A percentile compares a stretch with the other conserved stretches of the same genome.
Conservation (phyloP, 2,888 invertebrate species). For the Drosophila demipolita region DNA sequence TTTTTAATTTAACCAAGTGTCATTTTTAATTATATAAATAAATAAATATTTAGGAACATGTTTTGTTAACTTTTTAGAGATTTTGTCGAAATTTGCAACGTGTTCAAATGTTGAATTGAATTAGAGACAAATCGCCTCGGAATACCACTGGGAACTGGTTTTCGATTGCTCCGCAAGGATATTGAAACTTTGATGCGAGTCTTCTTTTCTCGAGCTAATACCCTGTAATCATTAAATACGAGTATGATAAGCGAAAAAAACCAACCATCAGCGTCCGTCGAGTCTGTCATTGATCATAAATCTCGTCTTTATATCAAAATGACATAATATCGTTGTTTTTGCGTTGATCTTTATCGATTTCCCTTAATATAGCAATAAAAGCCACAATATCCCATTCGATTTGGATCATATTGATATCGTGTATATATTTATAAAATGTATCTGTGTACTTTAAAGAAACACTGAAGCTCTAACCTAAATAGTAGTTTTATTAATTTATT, state of each 20-base stretch:
- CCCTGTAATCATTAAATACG: not conserved
- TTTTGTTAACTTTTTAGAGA: constrained; percentile 14
- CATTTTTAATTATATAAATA: not conserved
- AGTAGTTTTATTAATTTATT: not conserved
- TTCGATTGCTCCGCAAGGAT: constrained; percentile 48
- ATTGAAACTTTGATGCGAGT: constrained; percentile 42
- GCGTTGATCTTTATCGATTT: not conserved
- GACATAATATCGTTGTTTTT: not conserved
- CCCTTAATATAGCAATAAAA: not conserved
- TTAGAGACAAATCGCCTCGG: constrained; percentile 24
- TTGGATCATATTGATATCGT: not conserved
- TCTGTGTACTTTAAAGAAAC: not conserved
- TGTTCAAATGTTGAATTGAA: constrained; percentile 16
- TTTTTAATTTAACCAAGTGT: not conserved
- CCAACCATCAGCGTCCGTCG: not conserved
- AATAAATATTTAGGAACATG: not conserved
- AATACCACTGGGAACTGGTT: constrained; percentile 38
- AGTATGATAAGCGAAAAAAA: not conserved
- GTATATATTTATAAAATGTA: not conserved
- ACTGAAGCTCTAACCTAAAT: not conserved
- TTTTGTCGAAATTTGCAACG: constrained; percentile 25
- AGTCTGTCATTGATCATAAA: not conserved
- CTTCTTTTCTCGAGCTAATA: not conserved
- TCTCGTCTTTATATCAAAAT: not conserved
- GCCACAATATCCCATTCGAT: not conserved